A percentile compares a stretch with the other conserved stretches of the same genome.
Evolutionary conservation across 2,888 invertebrate genomes (phyloP).

Genomic region (Meliscaeva auricollis): DNA sequence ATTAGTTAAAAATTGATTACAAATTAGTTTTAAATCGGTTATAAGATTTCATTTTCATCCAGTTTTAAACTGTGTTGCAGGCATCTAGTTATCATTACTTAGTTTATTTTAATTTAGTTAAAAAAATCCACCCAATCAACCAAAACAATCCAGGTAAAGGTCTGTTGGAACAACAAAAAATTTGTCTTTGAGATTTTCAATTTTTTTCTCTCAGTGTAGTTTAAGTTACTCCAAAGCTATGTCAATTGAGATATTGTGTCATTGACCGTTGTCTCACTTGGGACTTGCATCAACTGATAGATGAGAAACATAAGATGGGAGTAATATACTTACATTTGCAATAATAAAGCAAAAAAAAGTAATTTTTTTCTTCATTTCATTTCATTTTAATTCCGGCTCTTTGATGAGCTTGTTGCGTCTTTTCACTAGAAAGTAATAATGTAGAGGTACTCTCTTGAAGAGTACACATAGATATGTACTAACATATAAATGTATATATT

Average conservation of each 20-base stretch:
- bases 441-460: conserved; percentile 38
- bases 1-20: too few species aligned
- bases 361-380: conserved; percentile 3
- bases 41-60: too few species aligned
- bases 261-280: conserved; percentile 72
- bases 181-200: too few species aligned
- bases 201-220: not conserved
- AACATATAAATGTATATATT: conserved; percentile 42
- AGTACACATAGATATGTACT: too few species aligned
- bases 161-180: too few species aligned
- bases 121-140: too few species aligned
- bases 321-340: conserved; percentile 41
- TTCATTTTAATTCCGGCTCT: conserved; percentile 38
- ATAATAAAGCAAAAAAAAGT: conserved; percentile 42
- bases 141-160: too few species aligned
- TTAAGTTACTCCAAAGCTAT: conserved; percentile 38
- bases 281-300: conserved; percentile 26
- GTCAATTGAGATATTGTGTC: conserved; percentile 70
- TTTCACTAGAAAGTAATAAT: conserved; percentile 22
- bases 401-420: conserved; percentile 39
- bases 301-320: conserved; percentile 27
- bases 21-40: too few species aligned
- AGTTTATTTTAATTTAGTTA: too few species aligned
- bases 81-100: too few species aligned
- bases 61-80: too few species aligned